phyloP scores from a whole-genome alignment of 1,140 invertebrate species.

The Micrasema longulum region DNA sequence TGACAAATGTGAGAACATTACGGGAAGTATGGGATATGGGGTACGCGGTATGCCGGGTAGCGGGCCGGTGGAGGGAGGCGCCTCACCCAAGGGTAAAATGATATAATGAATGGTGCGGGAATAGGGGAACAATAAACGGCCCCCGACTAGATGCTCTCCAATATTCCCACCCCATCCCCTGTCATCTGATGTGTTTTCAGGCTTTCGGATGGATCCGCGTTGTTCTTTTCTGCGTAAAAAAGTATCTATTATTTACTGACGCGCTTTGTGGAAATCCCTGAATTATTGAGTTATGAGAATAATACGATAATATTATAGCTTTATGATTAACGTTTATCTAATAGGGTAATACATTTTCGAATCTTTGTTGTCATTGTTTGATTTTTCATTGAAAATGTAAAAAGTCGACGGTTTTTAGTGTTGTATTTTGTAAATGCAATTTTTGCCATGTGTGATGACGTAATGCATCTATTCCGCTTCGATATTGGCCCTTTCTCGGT shows the following conservation, averaged over 20 bases:
- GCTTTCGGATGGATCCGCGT: slow-evolving; percentile 17
- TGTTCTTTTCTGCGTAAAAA: slow-evolving; percentile 8
- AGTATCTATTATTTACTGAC: slow-evolving; percentile 7
- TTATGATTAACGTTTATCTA: slow-evolving; percentile 6
- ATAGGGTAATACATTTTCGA: slow-evolving; percentile 5
- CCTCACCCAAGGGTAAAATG: slow-evolving; percentile 25
- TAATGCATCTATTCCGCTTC: no score
- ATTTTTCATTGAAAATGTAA: no score
- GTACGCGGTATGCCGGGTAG: not conserved
- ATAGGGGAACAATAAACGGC: slow-evolving; percentile 28
- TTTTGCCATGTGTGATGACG: no score
- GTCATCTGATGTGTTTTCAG: slow-evolving; percentile 5
- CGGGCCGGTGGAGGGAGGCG: not conserved
- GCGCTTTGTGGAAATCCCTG: not conserved
- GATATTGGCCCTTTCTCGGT: no score
- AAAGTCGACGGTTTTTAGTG: no score
- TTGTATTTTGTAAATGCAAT: no score
- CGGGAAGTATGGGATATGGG: not conserved
- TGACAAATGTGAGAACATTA: slow-evolving; percentile 45
- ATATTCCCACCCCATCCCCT: not conserved
- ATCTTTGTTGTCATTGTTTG: slow-evolving; percentile 10
- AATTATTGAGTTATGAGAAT: slow-evolving; percentile 4
- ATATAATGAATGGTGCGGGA: slow-evolving; percentile 42
- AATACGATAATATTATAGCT: not conserved
- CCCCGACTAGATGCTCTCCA: slow-evolving; percentile 9